Evolutionary conservation across 2,797 vertebrate species (phyloP).

Genomic region (Oophaga sylvatica): DNA sequence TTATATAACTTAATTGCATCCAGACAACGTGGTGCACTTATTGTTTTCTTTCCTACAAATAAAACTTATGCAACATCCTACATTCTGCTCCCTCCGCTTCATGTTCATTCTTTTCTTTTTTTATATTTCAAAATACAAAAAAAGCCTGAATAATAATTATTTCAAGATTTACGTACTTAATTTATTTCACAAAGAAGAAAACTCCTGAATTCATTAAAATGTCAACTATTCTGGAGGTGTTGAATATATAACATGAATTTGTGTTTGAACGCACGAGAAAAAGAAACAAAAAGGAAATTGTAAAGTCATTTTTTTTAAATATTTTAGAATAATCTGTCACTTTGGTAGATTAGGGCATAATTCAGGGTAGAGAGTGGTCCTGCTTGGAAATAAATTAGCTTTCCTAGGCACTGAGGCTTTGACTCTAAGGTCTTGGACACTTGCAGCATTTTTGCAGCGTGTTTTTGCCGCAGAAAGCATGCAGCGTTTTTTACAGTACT

Average conservation of each 20-base stretch:
- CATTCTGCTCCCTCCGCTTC: neutral
- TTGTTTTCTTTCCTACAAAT: neutral
- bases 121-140: neutral
- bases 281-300: neutral
- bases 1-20: neutral
- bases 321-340: neutral
- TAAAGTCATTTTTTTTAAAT: neutral
- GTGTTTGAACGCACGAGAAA: neutral
- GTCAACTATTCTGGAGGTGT: neutral
- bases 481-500: too few species aligned
- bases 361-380: too few species aligned
- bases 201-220: neutral
- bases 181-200: slow-evolving; percentile 7
- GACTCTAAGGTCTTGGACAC: too few species aligned
- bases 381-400: too few species aligned
- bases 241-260: neutral
- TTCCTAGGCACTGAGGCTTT: too few species aligned
- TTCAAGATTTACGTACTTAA: slow-evolving; percentile 8
- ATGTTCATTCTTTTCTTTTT: neutral
- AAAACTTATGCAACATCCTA: neutral
- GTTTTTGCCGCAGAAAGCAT: too few species aligned
- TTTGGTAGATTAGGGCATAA: neutral
- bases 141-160: neutral
- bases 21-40: neutral
- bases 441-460: too few species aligned